Evolutionary conservation across 2,113 vertebrate species (phyloP), one percentile per base, ranked within the genome.

Genomic region (Noctilio leporinus): DNA sequence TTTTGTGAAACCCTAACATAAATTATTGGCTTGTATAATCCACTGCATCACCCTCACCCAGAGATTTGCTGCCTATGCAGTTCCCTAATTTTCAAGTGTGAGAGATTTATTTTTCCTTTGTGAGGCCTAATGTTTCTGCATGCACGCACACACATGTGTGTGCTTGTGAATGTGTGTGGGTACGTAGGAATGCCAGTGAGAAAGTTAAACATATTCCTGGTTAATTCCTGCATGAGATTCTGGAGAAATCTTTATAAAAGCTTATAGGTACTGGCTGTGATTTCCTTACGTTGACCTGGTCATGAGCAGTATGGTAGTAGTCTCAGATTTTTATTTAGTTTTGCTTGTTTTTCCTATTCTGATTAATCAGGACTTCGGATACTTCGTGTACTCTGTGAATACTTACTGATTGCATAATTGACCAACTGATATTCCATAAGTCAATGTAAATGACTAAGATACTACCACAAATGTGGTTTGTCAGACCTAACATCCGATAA

Each of bases 61-160:
- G 96, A 95, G 81, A 97, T 84, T 96, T 88, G 93, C 81, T 97
- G 96, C 86, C 96, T 96, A 22, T 97, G 53, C 92, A 92, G 69
- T 96, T 97, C 96, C 86, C 75, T 94, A 89, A 76, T 96, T 98
- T 97, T 97, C 94, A 95, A 96, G 95, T 98, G 97, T 98, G 97
- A 72, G 83, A 96, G 96, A 97, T 97, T 96, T 97, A 96, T 96
- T 94, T 96, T 96, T 89, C 93, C 92, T 94, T 86, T 38, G 93
- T 95, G 95, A 95, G 90, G 77, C 84, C 72, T 96, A 49, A 87
- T 57, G 49, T 95, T 96, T 95, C 92, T 93, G 26, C 62, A 49
- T 0, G 0, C 67, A 5, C 16, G 1, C 26, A 17, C 30, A 86
- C 47, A 72, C 6, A 24, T 16, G 8, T 40, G 17, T 12, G 7